Percentiles rank a stretch among this genome's conserved stretches.
phyloP scores from a whole-genome alignment of 30 jellyfish, hydroid and myxozoan genomes.

The Calvadosia cruxmelitensis region DNA sequence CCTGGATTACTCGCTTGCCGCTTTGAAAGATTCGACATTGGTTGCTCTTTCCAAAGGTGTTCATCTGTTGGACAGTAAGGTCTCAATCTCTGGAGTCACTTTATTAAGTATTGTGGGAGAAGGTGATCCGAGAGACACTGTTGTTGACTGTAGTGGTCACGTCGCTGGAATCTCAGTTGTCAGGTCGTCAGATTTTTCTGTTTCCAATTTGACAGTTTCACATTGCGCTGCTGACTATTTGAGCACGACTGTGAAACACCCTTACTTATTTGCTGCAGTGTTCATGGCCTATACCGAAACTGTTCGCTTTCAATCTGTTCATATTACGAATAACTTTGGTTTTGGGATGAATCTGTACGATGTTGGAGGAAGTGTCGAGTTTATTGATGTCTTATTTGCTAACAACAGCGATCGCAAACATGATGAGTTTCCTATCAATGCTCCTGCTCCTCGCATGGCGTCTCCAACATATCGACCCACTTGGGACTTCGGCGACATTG shows the following conservation, averaged over 20 bases:
- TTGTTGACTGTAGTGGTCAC: conserved; percentile 10
- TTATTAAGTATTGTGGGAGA: conserved; percentile 28
- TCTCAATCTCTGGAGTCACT: conserved; percentile 1
- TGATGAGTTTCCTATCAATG: not conserved
- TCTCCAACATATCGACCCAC: not conserved
- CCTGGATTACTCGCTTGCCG: conserved; percentile 36
- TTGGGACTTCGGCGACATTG: no score
- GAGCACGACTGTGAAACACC: conserved; percentile 5
- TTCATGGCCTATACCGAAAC: conserved; percentile 22
- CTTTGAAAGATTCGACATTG: conserved; percentile 16
- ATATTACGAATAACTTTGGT: not conserved
- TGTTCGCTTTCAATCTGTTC: conserved; percentile 8
- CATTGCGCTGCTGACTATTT: conserved; percentile 20
- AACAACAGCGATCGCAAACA: not conserved
- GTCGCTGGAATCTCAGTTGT: conserved; percentile 30
- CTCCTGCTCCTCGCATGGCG: not conserved
- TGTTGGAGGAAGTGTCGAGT: not conserved
- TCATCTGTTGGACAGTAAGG: conserved; percentile 6
- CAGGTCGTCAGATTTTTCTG: conserved; percentile 9
- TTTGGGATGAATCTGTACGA: not conserved
- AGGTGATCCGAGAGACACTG: not conserved
- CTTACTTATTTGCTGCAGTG: conserved; percentile 10
- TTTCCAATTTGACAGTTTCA: conserved; percentile 11
- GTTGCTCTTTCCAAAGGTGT: conserved; percentile 14
- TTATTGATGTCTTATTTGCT: conserved; percentile 5